Evolutionary conservation across 2,113 vertebrate species (phyloP).

Genomic region (Capra hircus): DNA sequence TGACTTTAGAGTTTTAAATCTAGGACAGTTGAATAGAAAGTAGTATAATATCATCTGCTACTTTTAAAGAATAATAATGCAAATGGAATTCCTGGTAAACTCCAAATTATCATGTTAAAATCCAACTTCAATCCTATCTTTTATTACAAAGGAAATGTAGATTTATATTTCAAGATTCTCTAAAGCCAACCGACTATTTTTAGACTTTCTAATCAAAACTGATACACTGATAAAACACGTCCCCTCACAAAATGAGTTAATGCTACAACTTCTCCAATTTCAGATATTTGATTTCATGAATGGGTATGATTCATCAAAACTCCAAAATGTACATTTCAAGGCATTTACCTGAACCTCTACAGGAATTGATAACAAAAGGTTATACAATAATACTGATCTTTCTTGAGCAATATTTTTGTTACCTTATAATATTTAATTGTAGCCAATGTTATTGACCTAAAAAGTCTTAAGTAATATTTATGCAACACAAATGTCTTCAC

Average conservation of each 20-base stretch:
- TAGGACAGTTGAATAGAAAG: not conserved
- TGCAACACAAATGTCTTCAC: not conserved
- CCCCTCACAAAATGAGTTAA: not conserved
- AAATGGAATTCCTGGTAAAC: not conserved
- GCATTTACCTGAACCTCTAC: conserved; percentile 53
- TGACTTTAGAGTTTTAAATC: conserved; percentile 5
- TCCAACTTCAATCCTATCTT: conserved; percentile 34
- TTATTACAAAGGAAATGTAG: conserved; percentile 41
- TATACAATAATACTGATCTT: conserved; percentile 2
- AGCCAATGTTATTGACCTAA: not conserved
- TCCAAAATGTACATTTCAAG: conserved; percentile 67
- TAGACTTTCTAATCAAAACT: conserved; percentile 50
- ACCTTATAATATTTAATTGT: not conserved
- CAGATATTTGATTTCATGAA: conserved; percentile 33
- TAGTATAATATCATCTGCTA: not conserved
- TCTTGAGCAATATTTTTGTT: not conserved
- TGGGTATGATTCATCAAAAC: conserved; percentile 28
- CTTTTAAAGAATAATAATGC: conserved; percentile 11
- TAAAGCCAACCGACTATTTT: conserved; percentile 31
- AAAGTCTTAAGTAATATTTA: not conserved
- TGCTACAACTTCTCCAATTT: conserved; percentile 38
- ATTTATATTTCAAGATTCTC: conserved; percentile 54
- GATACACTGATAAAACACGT: not conserved
- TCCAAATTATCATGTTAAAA: conserved; percentile 8
- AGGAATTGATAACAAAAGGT: conserved; percentile 54